Base-by-base conservation (phyloP, 2,888 invertebrate genomes). In the Hydrotaea diabolus region DNA sequence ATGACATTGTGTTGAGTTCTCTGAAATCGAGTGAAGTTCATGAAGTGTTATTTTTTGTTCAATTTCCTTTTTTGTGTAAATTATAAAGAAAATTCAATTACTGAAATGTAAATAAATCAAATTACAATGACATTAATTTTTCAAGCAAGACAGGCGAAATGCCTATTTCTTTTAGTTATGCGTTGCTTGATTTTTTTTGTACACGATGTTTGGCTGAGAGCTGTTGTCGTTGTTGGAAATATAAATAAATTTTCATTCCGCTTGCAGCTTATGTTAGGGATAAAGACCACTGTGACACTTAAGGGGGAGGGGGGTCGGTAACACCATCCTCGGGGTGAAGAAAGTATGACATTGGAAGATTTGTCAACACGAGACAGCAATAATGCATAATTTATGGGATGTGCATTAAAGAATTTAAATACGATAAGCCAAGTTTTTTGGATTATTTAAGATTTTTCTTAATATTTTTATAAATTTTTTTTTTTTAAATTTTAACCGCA, bases 31-130 rank as follows among this genome's bases (percentile, higher is more conserved):
- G n/a, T n/a, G 15, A 5, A 55, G 21, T 57, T 57, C 23, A 13
- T 53, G 21, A 21, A 21, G 36, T 57, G 39, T 57, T 11, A 21
- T 57, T 36, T 55, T 15, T 13, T 5, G 13, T 55, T 73, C 36
- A 55, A 43, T n/a, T 46, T 53, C 26, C 21, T 23, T 59, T n/a
- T 57, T 15, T 57, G 73, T 23, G 57, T 43, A 77, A 69, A 71
- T 71, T 64, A 77, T 53, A 69, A 73, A 73, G 19, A 9, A 39
- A 84, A 81, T 55, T 76, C 79, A 82, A 73, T 79, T 82, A 77
- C 59, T 26, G 73, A 53, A 49, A 79, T 59, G 62, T 19, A 76
- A 77, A 77, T 74, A 82, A 82, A 69, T 79, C 55, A 81, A 62
- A 69, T 77, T 82, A 79, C 26, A 69, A 66, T 73, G 72, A 53